Percentiles rank a stretch among this genome's conserved stretches.
Conservation (phyloP, 2,113 vertebrate genomes). For the rat (Rattus norvegicus) region GRCr8 NC_086036.1:44533501-44534000, state of each 20-base stretch:
- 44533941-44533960: not conserved
- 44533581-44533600: not conserved
- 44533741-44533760: not conserved
- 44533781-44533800: not conserved
- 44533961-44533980: not conserved
- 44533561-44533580: not conserved
- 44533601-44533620: not conserved
- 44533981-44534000: not conserved
- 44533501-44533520: not conserved
- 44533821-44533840: not conserved
- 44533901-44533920: not conserved
- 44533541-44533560: not conserved
- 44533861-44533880: not conserved
- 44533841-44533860: not conserved
- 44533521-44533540: not conserved
- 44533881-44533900: not conserved
- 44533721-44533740: not conserved
- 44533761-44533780: not conserved
- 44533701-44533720: not conserved
- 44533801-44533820: not conserved
- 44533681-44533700: not conserved
- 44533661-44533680: not conserved
- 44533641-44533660: not conserved
- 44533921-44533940: too few relatives aligned
- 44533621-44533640: not conserved